Percentiles rank a stretch among this genome's conserved stretches.
Conservation (phyloP, 2,888 invertebrate genomes). For the Cheilosia grossa region DNA sequence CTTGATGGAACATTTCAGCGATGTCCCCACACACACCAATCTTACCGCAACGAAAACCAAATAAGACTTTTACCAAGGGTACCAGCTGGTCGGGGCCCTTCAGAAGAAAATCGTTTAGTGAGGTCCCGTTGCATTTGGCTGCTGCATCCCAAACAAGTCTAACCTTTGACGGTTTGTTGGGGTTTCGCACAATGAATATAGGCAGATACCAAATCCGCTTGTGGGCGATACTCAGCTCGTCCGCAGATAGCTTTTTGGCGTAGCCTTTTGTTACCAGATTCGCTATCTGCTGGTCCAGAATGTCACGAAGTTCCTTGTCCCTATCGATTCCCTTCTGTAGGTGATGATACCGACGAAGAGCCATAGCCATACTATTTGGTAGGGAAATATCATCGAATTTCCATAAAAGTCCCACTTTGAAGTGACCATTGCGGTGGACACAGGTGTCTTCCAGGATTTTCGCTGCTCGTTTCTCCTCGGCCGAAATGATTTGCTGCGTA, state of each 20-base stretch:
- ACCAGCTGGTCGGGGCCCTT: conserved; percentile 77
- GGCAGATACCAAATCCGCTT: too few relatives aligned
- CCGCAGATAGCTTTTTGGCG: too few relatives aligned
- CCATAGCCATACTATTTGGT: too few relatives aligned
- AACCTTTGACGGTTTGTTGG: conserved; percentile 76
- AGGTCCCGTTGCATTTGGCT: conserved; percentile 76
- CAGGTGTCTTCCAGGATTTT: too few relatives aligned
- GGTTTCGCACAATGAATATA: conserved; percentile 25
- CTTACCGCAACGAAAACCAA: conserved; percentile 10
- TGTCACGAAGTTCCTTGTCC: too few relatives aligned
- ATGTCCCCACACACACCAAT: conserved; percentile 14
- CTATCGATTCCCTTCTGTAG: too few relatives aligned
- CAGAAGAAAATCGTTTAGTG: conserved; percentile 77
- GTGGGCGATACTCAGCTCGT: too few relatives aligned
- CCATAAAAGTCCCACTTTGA: conserved; percentile 2
- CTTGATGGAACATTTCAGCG: conserved; percentile 57
- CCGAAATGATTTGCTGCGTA: too few relatives aligned
- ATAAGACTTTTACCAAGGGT: background rate
- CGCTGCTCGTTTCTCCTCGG: background rate
- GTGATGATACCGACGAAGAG: too few relatives aligned
- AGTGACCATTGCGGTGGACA: too few relatives aligned
- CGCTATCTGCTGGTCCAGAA: too few relatives aligned
- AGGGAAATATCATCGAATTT: background rate
- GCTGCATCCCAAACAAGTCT: conserved; percentile 79
- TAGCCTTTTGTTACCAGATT: too few relatives aligned